Evolutionary conservation across 2,797 vertebrate species (phyloP), one percentile per base, ranked within the genome.

Genomic region (Spizella passerina): DNA sequence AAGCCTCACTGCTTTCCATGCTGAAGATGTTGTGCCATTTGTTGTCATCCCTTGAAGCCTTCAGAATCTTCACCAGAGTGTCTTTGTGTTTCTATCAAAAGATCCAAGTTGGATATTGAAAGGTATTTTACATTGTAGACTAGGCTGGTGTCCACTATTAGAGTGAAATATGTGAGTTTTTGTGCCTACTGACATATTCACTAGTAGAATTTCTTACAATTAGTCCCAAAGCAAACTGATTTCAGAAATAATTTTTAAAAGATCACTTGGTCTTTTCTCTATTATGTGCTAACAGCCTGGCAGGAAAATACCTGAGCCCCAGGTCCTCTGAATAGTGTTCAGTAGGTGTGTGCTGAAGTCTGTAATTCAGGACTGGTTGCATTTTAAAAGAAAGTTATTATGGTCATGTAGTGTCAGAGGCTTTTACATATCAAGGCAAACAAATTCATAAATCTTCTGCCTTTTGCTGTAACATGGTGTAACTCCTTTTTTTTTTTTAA

Each of bases 341-440:
- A 61, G 55, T 75, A 69, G 36, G 75, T 0, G 0, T 22, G 38
- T 86, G 29, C 20, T 65, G 13, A 64, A 65, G 39, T 82, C 76
- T 94, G 57, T 75, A 80, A 86, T 81, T 93, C 56, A 41, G 61
- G 43, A 57, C 76, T 85, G 81, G 34, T n/a, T 76, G 34, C 6
- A 8, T 71, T 82, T 88, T 65, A 55, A 50, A 83, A 64, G 34
- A 50, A 86, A 88, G 55, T 71, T 34, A 22, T 38, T 81, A 32
- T 4, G 9, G 23, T 55, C 34, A 3, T 56, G 34, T 57, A 56
- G 46, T 71, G 76, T 85, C 53, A 49, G 57, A 44, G 49, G 26
- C 82, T 84, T 91, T 55, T 83, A 69, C 39, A 9, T 72, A 49
- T 69, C 32, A 59, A 65, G 76, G 47, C 55, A 61, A 59, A 52